phyloP scores from a whole-genome alignment of 2,888 invertebrate species.

The Octonoba sinensis region DNA sequence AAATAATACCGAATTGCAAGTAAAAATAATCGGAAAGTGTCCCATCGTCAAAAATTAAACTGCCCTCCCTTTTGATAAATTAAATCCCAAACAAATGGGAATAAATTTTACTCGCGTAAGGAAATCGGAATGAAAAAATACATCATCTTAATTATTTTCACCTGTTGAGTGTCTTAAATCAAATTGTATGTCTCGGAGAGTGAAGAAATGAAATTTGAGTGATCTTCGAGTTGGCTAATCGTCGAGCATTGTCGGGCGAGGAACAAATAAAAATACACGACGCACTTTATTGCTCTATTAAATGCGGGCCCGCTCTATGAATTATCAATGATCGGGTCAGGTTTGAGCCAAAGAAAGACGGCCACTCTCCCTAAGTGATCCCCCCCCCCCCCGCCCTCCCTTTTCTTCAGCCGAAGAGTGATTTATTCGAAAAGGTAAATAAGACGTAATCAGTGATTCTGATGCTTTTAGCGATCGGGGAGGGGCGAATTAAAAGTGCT shows the following conservation, averaged over 20 bases:
- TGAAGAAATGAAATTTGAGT: too few relatives aligned
- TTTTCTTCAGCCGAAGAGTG: slow-evolving; percentile 18
- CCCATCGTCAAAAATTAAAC: too few relatives aligned
- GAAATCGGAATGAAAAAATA: too few relatives aligned
- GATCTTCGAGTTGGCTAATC: too few relatives aligned
- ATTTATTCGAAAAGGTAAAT: slow-evolving; percentile 60
- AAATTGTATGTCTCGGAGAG: too few relatives aligned
- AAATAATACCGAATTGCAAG: too few relatives aligned
- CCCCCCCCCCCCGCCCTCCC: slow-evolving; percentile 8
- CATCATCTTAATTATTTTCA: too few relatives aligned
- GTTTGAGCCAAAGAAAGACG: slow-evolving; percentile 13
- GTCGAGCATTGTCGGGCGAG: neutral
- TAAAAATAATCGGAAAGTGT: too few relatives aligned
- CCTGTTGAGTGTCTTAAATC: too few relatives aligned
- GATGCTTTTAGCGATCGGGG: slow-evolving; percentile 34
- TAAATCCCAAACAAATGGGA: too few relatives aligned
- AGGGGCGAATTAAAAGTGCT: slow-evolving; percentile 58
- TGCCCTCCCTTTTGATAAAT: too few relatives aligned
- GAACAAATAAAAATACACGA: slow-evolving; percentile 53
- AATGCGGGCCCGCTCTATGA: slow-evolving; percentile 35
- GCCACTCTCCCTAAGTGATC: slow-evolving; percentile 39
- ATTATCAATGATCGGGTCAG: slow-evolving; percentile 56
- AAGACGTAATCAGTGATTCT: slow-evolving; percentile 37
- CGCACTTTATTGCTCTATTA: slow-evolving; percentile 50
- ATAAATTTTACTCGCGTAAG: too few relatives aligned